Percentiles rank a stretch among this genome's conserved stretches.
phyloP scores from a whole-genome alignment of 2,797 vertebrate species.

The Hoplostethus mediterraneus region DNA sequence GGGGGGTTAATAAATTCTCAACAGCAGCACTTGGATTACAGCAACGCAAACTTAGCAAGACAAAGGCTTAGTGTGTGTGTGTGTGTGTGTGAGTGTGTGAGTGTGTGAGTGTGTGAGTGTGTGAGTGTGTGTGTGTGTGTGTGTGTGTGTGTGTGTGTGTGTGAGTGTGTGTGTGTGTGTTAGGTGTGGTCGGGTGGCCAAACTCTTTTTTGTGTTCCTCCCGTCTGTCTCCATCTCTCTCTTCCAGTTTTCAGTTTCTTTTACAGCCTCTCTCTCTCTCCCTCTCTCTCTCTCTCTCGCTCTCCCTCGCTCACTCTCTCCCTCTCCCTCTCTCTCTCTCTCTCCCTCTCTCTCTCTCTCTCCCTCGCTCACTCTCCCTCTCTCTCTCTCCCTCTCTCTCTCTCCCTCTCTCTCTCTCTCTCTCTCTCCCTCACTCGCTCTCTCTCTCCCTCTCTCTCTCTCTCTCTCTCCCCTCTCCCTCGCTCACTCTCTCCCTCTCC shows the following conservation, averaged over 20 bases:
- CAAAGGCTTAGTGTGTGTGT: conserved; percentile 23
- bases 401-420: background rate
- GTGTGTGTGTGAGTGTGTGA: too few relatives aligned
- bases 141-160: background rate
- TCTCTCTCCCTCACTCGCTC: too few relatives aligned
- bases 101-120: background rate
- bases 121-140: too few relatives aligned
- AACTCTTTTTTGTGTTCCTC: background rate
- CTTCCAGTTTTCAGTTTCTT: background rate
- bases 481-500: background rate
- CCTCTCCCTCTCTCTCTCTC: background rate
- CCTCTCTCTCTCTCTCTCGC: background rate
- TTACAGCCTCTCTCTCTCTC: background rate
- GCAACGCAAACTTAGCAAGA: conserved; percentile 42
- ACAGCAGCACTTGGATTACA: conserved; percentile 41
- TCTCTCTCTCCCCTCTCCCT: too few relatives aligned
- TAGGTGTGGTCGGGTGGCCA: background rate
- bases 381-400: too few relatives aligned
- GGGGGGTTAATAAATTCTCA: conserved; percentile 60
- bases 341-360: too few relatives aligned
- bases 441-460: too few relatives aligned
- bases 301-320: background rate
- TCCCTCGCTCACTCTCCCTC: too few relatives aligned
- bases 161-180: too few relatives aligned
- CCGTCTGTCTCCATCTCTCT: background rate